Percentiles rank a stretch among this genome's conserved stretches.
phyloP scores from a whole-genome alignment of 2,113 vertebrate species.

The Acrocephalus arundinaceus region DNA sequence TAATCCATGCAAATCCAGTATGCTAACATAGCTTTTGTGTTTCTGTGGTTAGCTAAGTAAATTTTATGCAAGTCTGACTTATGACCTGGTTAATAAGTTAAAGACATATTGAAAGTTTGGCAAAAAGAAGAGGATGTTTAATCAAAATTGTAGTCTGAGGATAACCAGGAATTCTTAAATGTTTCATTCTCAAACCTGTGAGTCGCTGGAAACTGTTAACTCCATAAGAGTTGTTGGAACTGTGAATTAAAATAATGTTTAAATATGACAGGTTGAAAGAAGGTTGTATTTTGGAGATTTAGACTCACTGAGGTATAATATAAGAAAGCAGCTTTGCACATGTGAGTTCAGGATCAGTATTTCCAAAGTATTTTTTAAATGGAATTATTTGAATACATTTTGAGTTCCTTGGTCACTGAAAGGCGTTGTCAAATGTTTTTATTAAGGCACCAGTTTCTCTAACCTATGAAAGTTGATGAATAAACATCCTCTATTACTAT shows the following conservation, averaged over 20 bases:
- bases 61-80: neutral
- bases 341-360: neutral
- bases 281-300: neutral
- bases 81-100: neutral
- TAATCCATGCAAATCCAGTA: neutral
- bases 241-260: neutral
- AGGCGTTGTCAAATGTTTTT: neutral
- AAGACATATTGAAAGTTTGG: neutral
- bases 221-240: neutral
- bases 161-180: neutral
- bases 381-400: neutral
- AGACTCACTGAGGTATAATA: neutral
- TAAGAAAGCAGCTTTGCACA: neutral
- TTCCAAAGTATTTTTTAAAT: neutral
- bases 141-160: neutral
- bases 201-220: neutral
- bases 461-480: neutral
- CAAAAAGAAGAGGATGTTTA: neutral
- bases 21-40: neutral
- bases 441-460: neutral
- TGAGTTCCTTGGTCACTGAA: neutral
- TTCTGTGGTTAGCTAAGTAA: neutral
- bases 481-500: slow-evolving; percentile 58
- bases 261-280: neutral
- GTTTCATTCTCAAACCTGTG: neutral